A percentile compares a stretch with the other conserved stretches of the same genome.
phyloP scores from a whole-genome alignment of 2,888 invertebrate genomes.

The Caradrina clavipalpis region DNA sequence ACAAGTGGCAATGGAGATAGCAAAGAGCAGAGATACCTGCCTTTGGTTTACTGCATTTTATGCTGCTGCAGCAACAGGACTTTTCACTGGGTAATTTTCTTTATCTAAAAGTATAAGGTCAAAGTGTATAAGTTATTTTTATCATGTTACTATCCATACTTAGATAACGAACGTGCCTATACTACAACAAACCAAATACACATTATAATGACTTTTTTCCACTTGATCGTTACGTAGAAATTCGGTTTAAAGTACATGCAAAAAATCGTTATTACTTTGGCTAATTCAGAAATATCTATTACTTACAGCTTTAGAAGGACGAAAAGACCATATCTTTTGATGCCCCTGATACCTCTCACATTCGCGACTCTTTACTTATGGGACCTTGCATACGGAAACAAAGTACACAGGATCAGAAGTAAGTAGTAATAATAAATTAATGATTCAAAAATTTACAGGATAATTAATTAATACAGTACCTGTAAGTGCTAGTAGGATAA shows the following conservation, averaged over 20 bases:
- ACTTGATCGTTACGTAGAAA: neutral
- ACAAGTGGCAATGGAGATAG: constrained; percentile 93
- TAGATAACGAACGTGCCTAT: neutral
- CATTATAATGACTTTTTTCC: no score
- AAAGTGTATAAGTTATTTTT: neutral
- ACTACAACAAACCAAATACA: no score
- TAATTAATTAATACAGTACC: no score
- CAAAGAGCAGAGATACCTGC: constrained; percentile 93
- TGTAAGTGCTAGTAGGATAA: no score
- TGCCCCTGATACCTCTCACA: constrained; percentile 93
- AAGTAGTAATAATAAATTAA: constrained; percentile 66
- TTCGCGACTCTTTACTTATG: constrained; percentile 94
- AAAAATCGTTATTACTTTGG: no score
- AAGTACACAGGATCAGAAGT: constrained; percentile 94
- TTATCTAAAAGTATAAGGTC: neutral
- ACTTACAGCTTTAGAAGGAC: constrained; percentile 91
- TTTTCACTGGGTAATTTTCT: constrained; percentile 86
- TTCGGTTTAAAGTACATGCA: neutral
- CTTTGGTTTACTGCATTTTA: constrained; percentile 94
- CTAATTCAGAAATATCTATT: constrained; percentile 27
- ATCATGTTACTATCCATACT: neutral
- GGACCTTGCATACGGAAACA: constrained; percentile 95
- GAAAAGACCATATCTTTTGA: constrained; percentile 91
- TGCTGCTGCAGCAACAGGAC: constrained; percentile 88
- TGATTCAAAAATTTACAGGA: no score